Evolutionary conservation across 2,888 invertebrate genomes (phyloP).

Genomic region (Drosophila barbarae): DNA sequence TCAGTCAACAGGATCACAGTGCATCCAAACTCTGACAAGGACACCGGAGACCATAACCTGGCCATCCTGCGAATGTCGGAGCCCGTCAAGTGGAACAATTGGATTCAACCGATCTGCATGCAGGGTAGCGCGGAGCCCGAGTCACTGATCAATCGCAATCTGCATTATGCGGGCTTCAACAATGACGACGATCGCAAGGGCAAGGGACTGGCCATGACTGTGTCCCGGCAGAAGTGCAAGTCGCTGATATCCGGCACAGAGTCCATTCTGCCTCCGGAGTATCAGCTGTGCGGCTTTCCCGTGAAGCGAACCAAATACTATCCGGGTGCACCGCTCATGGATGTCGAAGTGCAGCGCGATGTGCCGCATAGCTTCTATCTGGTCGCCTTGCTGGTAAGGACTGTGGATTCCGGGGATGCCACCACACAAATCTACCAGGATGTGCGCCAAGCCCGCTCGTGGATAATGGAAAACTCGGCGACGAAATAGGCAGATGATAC

Average conservation of each 20-base stretch:
- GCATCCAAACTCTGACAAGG: conserved; percentile 50
- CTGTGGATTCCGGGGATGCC: neutral
- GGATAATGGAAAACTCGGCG: conserved; percentile 40
- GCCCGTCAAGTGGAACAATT: conserved; percentile 38
- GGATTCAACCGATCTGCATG: conserved; percentile 53
- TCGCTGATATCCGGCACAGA: conserved; percentile 7
- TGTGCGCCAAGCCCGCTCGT: conserved; percentile 37
- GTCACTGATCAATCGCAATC: conserved; percentile 45
- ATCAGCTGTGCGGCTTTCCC: conserved; percentile 54
- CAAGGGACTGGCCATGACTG: conserved; percentile 41
- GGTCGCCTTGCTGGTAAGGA: conserved; percentile 37
- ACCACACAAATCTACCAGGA: conserved; percentile 45
- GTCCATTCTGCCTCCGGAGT: conserved; percentile 30
- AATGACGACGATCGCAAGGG: conserved; percentile 11
- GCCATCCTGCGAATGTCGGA: conserved; percentile 46
- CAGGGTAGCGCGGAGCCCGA: conserved; percentile 26
- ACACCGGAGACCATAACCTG: conserved; percentile 53
- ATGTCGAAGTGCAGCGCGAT: conserved; percentile 42
- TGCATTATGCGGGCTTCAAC: conserved; percentile 51
- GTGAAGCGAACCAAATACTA: conserved; percentile 34
- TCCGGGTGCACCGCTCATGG: conserved; percentile 44
- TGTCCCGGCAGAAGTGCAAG: conserved; percentile 41
- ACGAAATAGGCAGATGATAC: conserved; percentile 6
- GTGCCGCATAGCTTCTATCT: conserved; percentile 51
- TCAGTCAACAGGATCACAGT: conserved; percentile 41